Evolutionary conservation across 2,888 invertebrate species (phyloP), one percentile per base, ranked within the genome.

Genomic region (Plutella xylostella): DNA sequence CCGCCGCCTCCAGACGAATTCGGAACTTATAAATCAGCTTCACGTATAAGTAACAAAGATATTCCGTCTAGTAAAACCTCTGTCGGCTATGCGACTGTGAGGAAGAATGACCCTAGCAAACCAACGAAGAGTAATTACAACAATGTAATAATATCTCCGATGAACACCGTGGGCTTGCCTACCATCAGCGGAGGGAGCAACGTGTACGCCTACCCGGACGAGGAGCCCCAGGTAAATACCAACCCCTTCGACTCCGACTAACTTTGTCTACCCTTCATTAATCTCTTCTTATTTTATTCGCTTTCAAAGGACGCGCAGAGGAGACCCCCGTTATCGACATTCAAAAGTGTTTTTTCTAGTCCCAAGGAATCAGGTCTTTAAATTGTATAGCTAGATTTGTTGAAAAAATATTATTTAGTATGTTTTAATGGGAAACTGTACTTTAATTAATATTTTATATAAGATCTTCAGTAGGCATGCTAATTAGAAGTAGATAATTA

Each of bases 1-100:
- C 83, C 83, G 4, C 83, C 82, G 4, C 83, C 83, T 30, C 83
- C 83, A 0, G 83, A 83, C 57, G 80, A 83, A 43, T 80, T 75
- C 56, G 72, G 72, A 5, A 70, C 72, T 0, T 82, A 79, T 50
- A 63, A 82, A 35, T 72, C 80, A 1, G 82, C 68, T 4, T 63
- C 72, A 1, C 65, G 69, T 44, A 78, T 82, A 28, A 40, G 21
- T 21, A 19, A 20, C 12, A 71, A 65, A 49, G 82, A 82, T 48
- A 63, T 77, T 44, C 80, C 79, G 0, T 50, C 56, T 0, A n/a
- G n/a, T n/a, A 79, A 76, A 54, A 47, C 71, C 0, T 61, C 62
- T n/a, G 72, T 79, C 0, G 68, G 70, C 14, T 80, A 78, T 54
- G 70, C 74, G 0, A 72, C 78, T 17, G 58, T 78, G 19, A 60